Evolutionary conservation across 2,888 invertebrate genomes (phyloP), one percentile per base, ranked within the genome.

Genomic region (Folsomia candida): DNA sequence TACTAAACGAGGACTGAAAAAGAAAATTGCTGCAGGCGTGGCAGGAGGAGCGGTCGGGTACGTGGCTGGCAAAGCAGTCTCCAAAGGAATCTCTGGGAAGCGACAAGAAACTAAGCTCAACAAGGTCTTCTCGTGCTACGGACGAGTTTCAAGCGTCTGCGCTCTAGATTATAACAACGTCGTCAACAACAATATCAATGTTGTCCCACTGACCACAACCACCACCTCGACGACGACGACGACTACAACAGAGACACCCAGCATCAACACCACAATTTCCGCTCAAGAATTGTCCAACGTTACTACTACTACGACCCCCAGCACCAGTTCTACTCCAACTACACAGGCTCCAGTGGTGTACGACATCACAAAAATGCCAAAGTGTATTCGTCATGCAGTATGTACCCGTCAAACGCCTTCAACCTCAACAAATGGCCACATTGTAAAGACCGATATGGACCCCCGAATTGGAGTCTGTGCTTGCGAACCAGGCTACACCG

Each of bases 381-480:
- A 54, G n/a, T 70, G 70, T 22, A 57, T 70, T 3, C n/a, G 22
- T 2, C 2, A 70, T 57, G 70, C 70, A 2, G 51, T 37, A 11
- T 70, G 70, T 29, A 9, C 37, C 51, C 24, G 28, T n/a, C 9
- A 24, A 1, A 26, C 51, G 1, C 22, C 14, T 24, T 18, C 24
- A n/a, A 51, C 51, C 9, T 18, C 26, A 22, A 61, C 59, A 9
- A 27, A 4, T 20, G 22, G 51, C 14, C 47, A 66, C n/a, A 25
- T 65, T 20, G 57, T 63, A 6, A 58, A 69, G 2, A 25, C 47
- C 4, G 61, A 70, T 6, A 29, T 51, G 14, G 70, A 70, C 24
- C 70, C 70, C 1, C 20, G 70, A 58, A 67, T 70, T 20, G 70
- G 70, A 29, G 54, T 26, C 1, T 70, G 70, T 27, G 27, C 61